Evolutionary conservation across 2,888 invertebrate genomes (phyloP).

Genomic region (Macropis europaea): DNA sequence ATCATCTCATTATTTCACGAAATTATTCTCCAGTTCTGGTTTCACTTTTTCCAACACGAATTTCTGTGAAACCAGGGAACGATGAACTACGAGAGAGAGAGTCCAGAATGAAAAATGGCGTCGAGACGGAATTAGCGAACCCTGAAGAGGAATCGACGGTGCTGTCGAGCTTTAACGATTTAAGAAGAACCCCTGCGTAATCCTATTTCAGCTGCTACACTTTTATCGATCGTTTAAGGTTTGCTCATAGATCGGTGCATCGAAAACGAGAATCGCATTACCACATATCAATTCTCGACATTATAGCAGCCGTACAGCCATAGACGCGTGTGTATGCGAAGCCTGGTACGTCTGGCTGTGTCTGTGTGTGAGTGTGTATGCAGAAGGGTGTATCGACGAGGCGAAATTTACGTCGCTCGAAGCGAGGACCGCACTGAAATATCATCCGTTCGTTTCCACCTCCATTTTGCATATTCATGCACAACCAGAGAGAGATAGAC

Average conservation of each 20-base stretch:
- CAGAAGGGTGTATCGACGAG: slow-evolving; percentile 56
- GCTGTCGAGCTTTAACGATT: not conserved
- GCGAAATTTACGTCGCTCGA: slow-evolving; percentile 65
- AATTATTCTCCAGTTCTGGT: too few species aligned
- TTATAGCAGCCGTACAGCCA: not conserved
- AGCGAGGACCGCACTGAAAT: slow-evolving; percentile 66
- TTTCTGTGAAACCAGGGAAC: too few species aligned
- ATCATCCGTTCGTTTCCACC: slow-evolving; percentile 70
- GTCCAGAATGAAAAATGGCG: slow-evolving; percentile 11
- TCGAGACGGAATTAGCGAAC: not conserved
- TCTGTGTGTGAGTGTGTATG: not conserved
- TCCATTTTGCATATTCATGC: slow-evolving; percentile 74
- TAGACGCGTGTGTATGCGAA: not conserved
- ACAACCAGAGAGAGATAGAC: not conserved
- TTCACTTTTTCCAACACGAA: too few species aligned
- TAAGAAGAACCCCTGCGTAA: slow-evolving; percentile 12
- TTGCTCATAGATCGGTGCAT: slow-evolving; percentile 13
- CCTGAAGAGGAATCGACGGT: not conserved
- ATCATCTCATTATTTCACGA: too few species aligned
- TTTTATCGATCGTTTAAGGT: slow-evolving; percentile 18
- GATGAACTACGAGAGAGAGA: too few species aligned
- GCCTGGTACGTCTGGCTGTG: too few species aligned
- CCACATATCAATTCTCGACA: slow-evolving; percentile 31
- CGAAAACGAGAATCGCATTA: slow-evolving; percentile 36
- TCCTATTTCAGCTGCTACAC: not conserved